Conservation (phyloP, 2,888 invertebrate genomes). For the Blomia tropicalis region DNA sequence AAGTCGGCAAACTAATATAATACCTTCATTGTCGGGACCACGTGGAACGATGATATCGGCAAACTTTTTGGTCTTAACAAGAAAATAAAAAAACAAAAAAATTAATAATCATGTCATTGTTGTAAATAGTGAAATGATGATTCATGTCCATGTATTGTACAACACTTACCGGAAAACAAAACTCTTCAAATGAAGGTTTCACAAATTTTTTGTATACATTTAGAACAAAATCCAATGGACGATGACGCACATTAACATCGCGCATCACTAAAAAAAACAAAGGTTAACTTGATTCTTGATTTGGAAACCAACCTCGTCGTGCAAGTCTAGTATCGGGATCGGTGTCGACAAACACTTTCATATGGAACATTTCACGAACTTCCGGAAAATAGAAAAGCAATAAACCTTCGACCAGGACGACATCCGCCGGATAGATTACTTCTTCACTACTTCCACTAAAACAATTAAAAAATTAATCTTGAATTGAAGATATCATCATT, state of each 20-base stretch:
- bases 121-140: background rate
- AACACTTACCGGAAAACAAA: constrained; percentile 76
- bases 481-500: background rate
- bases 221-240: constrained; percentile 82
- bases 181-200: constrained; percentile 99
- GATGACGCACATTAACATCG: constrained; percentile 82
- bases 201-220: constrained; percentile 94
- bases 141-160: too few species aligned
- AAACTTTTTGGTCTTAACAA: constrained; percentile 85
- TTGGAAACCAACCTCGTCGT: constrained; percentile 55
- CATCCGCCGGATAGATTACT: constrained; percentile 84
- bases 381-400: constrained; percentile 92
- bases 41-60: constrained; percentile 98
- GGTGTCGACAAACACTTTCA: constrained; percentile 98
- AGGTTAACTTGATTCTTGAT: constrained; percentile 11
- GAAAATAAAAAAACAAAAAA: constrained; percentile 22
- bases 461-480: background rate
- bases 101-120: constrained; percentile 6
- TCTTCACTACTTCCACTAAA: constrained; percentile 32
- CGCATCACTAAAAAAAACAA: constrained; percentile 75
- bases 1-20: too few species aligned
- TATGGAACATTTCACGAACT: constrained; percentile 83
- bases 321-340: constrained; percentile 94
- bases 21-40: constrained; percentile 91
- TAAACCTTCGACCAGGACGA: constrained; percentile 92